A percentile compares a stretch with the other conserved stretches of the same genome.
Conservation (phyloP, 1,140 invertebrate species). For the Drosophila murphyi region DNA sequence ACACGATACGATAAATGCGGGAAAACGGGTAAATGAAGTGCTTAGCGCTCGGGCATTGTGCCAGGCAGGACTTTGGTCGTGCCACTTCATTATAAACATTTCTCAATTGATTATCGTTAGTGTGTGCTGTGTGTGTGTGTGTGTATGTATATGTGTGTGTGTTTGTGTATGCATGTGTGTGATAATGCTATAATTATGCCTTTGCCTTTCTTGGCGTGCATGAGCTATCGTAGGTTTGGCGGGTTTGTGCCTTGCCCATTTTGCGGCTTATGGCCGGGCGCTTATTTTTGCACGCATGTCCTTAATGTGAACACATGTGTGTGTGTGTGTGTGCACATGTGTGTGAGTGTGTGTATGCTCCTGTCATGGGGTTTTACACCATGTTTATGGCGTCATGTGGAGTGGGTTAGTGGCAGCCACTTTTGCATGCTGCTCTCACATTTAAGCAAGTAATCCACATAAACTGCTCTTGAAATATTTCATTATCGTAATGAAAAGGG, state of each 20-base stretch:
- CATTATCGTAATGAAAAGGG: constrained; percentile 80
- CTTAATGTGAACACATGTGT: constrained; percentile 22
- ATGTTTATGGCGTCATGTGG: constrained; percentile 60
- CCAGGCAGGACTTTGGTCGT: constrained; percentile 55
- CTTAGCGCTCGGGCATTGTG: constrained; percentile 57
- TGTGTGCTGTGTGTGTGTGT: constrained; percentile 25
- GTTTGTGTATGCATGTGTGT: constrained; percentile 47
- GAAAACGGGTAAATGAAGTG: constrained; percentile 65
- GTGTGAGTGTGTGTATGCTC: constrained; percentile 1
- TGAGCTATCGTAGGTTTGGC: constrained; percentile 36
- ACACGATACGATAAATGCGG: constrained; percentile 33
- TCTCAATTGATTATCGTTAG: constrained; percentile 82
- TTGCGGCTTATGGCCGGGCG: constrained; percentile 64
- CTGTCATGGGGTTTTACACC: constrained; percentile 48
- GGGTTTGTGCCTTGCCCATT: constrained; percentile 16
- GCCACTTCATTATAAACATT: constrained; percentile 81
- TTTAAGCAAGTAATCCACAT: constrained; percentile 77
- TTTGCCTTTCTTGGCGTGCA: constrained; percentile 66
- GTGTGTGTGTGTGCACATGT: background rate
- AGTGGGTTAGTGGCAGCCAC: constrained; percentile 25
- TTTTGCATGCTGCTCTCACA: constrained; percentile 72
- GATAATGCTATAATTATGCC: constrained; percentile 81
- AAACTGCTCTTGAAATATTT: constrained; percentile 80
- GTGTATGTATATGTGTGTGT: constrained; percentile 10
- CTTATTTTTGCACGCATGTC: constrained; percentile 78